Percentiles rank a stretch among this genome's conserved stretches.
These are phyloP conservation scores for Idaea straminata DNA, from an alignment of 2,888 invertebrate genomes.

Conservation along the genomic window DNA sequence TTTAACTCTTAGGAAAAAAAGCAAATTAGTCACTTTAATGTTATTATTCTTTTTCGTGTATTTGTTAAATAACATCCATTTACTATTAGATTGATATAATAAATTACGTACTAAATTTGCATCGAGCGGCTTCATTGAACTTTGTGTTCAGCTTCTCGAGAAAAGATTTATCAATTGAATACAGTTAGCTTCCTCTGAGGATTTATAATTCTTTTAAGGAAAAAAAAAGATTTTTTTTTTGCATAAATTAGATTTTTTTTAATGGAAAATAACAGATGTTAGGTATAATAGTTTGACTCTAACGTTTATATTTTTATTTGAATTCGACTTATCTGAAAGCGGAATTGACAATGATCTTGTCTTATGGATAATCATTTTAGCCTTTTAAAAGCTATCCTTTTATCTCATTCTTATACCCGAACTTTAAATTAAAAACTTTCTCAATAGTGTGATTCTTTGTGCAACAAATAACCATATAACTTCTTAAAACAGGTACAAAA, in stretches of 20 bases:
- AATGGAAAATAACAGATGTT: background rate
- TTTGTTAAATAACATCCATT: background rate
- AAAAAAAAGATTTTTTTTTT: background rate
- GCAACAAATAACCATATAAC: background rate
- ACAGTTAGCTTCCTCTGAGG: background rate
- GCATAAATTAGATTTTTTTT: background rate
- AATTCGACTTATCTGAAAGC: background rate
- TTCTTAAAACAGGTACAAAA: conserved; percentile 53
- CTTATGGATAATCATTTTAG: background rate
- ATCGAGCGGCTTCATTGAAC: background rate
- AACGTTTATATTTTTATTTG: background rate
- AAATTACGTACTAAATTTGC: background rate
- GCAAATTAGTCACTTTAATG: background rate
- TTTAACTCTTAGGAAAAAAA: too few relatives aligned
- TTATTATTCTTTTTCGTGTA: background rate
- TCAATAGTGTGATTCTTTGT: background rate
- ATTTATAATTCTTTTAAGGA: background rate
- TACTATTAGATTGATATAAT: background rate
- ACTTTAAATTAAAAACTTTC: background rate
- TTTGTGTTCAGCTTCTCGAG: background rate
- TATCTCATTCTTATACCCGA: background rate
- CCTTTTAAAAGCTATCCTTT: background rate
- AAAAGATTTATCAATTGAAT: background rate
- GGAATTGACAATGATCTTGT: background rate
- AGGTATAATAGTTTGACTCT: background rate